Percentiles rank a stretch among this genome's conserved stretches.
phyloP scores from a whole-genome alignment of 2,888 invertebrate genomes.

The Adineta ricciae region DNA sequence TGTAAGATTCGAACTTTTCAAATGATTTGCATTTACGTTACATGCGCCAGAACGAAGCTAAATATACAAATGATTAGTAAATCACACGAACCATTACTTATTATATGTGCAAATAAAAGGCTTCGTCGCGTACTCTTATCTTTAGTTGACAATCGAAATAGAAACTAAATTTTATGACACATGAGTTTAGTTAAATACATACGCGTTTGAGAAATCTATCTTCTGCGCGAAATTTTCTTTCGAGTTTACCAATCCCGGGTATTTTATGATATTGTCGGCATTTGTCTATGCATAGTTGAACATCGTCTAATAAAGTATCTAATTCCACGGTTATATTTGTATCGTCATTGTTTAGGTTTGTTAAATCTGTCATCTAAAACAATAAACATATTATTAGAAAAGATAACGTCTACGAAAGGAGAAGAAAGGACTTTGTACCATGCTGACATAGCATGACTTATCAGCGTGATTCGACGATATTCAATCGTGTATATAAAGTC shows the following conservation, averaged over 20 bases:
- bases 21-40: slow-evolving; percentile 2
- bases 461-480: neutral
- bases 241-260: neutral
- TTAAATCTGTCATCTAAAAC: neutral
- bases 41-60: neutral
- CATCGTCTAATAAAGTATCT: neutral
- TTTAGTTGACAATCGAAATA: too few species aligned
- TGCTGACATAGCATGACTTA: neutral
- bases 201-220: neutral
- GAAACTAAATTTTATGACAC: too few species aligned
- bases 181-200: neutral
- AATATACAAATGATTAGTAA: neutral
- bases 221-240: slow-evolving; percentile 17
- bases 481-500: neutral
- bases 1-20: neutral
- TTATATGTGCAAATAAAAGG: too few species aligned
- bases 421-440: neutral
- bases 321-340: neutral
- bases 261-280: neutral
- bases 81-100: too few species aligned
- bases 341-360: neutral
- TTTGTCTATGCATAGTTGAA: neutral
- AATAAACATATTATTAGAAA: neutral
- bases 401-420: neutral
- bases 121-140: too few species aligned